Evolutionary conservation across 92 coral and sea anemone genomes (phyloP), one percentile per base, ranked within the genome.

Genomic region (Palythoa caribaeorum): DNA sequence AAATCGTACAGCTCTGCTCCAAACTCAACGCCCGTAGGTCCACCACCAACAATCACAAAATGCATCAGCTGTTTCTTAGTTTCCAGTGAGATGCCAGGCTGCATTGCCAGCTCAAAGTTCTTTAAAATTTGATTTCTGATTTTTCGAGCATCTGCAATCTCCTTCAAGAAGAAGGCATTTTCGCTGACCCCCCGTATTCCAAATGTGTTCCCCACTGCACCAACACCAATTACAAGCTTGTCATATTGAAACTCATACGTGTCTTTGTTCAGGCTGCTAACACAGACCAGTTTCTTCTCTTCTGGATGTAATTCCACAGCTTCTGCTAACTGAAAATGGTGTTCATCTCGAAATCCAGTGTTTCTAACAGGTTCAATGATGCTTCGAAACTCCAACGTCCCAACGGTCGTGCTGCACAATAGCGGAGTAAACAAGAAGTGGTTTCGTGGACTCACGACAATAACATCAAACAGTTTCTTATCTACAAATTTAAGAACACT

Each of bases 1-100:
- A 97, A 97, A 86, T 97, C 99, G 72, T 97, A 97, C 71, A 97
- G 81, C 89, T 97, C 99, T 6, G 99, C 99, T 36, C 99, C 99
- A 94, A 97, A 97, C 73, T 97, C 99, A 8, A 97, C 99, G 13
- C 99, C 99, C 0, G 99, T 97, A 3, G 99, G 99, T 1, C 99
- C 99, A 39, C 99, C 99, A 0, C 99, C 99, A 11, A 96, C 98
- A 51, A 97, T 97, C 65, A 97, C 97, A 94, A 97, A 97, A 90
- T 97, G 99, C 47, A 97, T 79, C 92, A 97, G 79, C 53, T 96
- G 92, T 71, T 90, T 94, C 73, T 94, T 92, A 52, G 94, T 98
- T 37, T 92, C 97, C 2, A 84, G 90, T 6, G 95, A 48, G 48
- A 97, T 92, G 71, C 95, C 94, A 13, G 99, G 98, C 86, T 97